Evolutionary conservation across 2,888 invertebrate species (phyloP).

Genomic region (Cyclophora albipunctata): DNA sequence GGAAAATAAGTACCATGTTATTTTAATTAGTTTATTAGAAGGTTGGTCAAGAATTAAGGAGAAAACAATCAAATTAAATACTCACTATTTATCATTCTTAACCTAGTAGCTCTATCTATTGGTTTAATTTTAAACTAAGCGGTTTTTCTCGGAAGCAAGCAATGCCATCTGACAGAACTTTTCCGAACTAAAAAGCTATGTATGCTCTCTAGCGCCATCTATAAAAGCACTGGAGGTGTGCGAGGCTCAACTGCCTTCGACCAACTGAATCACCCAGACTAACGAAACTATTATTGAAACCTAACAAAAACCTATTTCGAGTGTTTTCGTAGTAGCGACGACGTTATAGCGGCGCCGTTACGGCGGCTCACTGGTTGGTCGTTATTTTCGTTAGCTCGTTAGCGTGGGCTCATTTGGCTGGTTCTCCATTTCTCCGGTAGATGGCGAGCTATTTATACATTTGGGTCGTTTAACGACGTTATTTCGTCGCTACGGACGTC

Average conservation of each 20-base stretch:
- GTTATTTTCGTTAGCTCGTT: slow-evolving; percentile 57
- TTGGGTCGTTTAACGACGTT: slow-evolving; percentile 17
- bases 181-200: slow-evolving; percentile 28
- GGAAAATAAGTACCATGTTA: no score
- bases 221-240: slow-evolving; percentile 31
- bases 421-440: slow-evolving; percentile 33
- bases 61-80: slow-evolving; percentile 8
- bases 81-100: slow-evolving; percentile 35
- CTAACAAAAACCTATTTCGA: slow-evolving; percentile 40
- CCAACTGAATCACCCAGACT: slow-evolving; percentile 51
- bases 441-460: slow-evolving; percentile 40
- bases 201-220: slow-evolving; percentile 46
- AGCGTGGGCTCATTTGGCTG: slow-evolving; percentile 30
- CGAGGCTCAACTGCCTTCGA: slow-evolving; percentile 48
- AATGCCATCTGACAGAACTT: slow-evolving; percentile 49
- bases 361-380: slow-evolving; percentile 34
- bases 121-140: slow-evolving; percentile 14
- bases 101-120: slow-evolving; percentile 45
- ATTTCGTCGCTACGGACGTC: no score
- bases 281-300: slow-evolving; percentile 38
- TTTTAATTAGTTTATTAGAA: no score
- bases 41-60: not conserved
- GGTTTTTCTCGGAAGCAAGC: slow-evolving; percentile 13
- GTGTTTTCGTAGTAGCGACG: slow-evolving; percentile 27
- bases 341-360: slow-evolving; percentile 33